Evolutionary conservation across 2,113 vertebrate species (phyloP), one percentile per base, ranked within the genome.

Genomic region (Athene noctua): DNA sequence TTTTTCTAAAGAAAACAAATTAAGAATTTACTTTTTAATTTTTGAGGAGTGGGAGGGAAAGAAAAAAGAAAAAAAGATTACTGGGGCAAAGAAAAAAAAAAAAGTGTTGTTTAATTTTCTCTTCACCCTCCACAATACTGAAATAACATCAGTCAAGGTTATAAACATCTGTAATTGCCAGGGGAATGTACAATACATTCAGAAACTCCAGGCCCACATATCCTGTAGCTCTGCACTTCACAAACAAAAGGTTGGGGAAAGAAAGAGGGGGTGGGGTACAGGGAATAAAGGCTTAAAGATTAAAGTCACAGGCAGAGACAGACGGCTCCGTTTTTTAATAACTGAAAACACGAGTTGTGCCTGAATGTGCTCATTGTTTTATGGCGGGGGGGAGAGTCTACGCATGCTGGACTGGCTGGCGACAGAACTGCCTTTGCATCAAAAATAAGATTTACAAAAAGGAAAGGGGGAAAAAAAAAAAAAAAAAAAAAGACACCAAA

Each of bases 311-410:
- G 97, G 98, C 97, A 98, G 97, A 98, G 98, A 98, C 98, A 98
- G 98, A 97, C 98, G 98, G 98, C 98, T 98, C 98, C 96, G 80
- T 97, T 98, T 98, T 98, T 98, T 98, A 98, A 98, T 98, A 98
- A 98, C 98, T 98, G 98, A 98, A 98, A 98, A 98, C 98, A 98
- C 97, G 96, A 98, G 97, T 97, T 97, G 95, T 96, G 97, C 94
- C 97, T 98, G 98, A 98, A 98, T 98, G 98, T 98, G 98, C 77
- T 97, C 98, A 98, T 98, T 98, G 98, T 98, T 98, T 96, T 68
- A 96, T 75, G 73, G 97, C 2, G 2, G 93, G 97, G 97, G 95
- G 97, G 93, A 96, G 97, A 92, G 97, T 95, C 97, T 90, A 94
- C 3, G 8, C 94, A 94, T 59, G 87, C 98, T 97, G 98, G 98